These are phyloP conservation scores for Oxytorus armatus DNA, from an alignment of 2,888 invertebrate genomes.

Conservation along the genomic window DNA sequence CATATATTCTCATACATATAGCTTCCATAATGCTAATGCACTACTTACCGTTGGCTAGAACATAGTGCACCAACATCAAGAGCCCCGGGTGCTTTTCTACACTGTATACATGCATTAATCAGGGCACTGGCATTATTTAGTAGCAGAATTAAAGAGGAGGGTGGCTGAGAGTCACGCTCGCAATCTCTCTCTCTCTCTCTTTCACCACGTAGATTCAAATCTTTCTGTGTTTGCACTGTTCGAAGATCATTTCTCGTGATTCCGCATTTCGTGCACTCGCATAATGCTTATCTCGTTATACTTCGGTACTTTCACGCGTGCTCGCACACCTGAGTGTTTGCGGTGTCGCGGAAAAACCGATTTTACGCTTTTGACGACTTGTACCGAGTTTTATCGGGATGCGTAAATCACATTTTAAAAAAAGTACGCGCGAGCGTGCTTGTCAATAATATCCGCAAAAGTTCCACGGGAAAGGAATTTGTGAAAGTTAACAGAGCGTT, in stretches of 20 bases:
- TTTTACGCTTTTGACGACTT: background rate
- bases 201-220: conserved; percentile 69
- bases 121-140: conserved; percentile 69
- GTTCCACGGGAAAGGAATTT: background rate
- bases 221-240: conserved; percentile 70
- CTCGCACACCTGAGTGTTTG: background rate
- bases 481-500: conserved; percentile 9
- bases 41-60: conserved; percentile 59
- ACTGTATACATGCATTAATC: conserved; percentile 72
- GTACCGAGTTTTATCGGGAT: background rate
- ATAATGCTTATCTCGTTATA: conserved; percentile 74
- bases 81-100: conserved; percentile 4
- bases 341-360: conserved; percentile 1
- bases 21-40: conserved; percentile 71
- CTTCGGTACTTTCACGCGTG: conserved; percentile 51
- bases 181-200: conserved; percentile 20
- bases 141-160: conserved; percentile 38
- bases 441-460: no score
- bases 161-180: conserved; percentile 30
- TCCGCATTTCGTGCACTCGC: conserved; percentile 74
- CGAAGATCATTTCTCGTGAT: conserved; percentile 72
- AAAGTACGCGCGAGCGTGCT: no score
- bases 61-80: conserved; percentile 32
- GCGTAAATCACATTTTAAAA: background rate
- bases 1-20: conserved; percentile 58